These are phyloP conservation scores for Chrysomallon squamiferum DNA, from an alignment of 1,140 invertebrate species.

Conservation along the genomic window DNA sequence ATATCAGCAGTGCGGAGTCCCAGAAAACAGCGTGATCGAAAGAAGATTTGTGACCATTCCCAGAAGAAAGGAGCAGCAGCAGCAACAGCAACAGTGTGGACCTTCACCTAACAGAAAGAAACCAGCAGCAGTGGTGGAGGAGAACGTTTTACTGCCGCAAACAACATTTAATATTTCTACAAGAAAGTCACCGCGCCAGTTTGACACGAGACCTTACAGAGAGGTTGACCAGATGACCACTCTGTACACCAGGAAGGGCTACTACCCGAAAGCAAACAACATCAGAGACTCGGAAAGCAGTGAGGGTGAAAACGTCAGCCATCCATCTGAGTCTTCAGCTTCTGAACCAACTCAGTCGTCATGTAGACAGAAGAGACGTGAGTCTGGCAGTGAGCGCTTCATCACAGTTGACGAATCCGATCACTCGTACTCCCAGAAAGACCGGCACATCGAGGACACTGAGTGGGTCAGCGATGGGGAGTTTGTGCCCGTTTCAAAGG, in stretches of 20 bases:
- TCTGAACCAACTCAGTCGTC: no score
- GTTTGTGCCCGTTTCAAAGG: no score
- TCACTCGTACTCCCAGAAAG: no score
- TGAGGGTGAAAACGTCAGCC: no score
- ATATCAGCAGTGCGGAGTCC: neutral
- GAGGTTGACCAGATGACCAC: slow-evolving; percentile 3
- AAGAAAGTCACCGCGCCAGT: slow-evolving; percentile 27
- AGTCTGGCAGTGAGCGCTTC: no score
- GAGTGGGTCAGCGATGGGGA: no score
- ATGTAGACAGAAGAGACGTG: no score
- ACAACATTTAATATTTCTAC: slow-evolving; percentile 34
- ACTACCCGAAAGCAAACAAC: slow-evolving; percentile 13
- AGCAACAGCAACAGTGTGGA: neutral
- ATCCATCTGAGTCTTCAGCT: no score
- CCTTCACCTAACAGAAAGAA: neutral
- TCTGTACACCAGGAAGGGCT: slow-evolving; percentile 20
- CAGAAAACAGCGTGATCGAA: neutral
- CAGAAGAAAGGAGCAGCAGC: neutral
- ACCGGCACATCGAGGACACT: no score
- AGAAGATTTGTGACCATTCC: neutral
- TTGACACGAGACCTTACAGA: slow-evolving; percentile 30
- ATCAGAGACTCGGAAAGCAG: no score
- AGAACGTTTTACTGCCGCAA: neutral
- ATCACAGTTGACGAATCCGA: no score
- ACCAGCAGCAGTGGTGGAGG: neutral